A percentile compares a stretch with the other conserved stretches of the same genome.
Evolutionary conservation across 2,113 vertebrate genomes (phyloP).

Genomic region (Brachyhypopomus gauderio): DNA sequence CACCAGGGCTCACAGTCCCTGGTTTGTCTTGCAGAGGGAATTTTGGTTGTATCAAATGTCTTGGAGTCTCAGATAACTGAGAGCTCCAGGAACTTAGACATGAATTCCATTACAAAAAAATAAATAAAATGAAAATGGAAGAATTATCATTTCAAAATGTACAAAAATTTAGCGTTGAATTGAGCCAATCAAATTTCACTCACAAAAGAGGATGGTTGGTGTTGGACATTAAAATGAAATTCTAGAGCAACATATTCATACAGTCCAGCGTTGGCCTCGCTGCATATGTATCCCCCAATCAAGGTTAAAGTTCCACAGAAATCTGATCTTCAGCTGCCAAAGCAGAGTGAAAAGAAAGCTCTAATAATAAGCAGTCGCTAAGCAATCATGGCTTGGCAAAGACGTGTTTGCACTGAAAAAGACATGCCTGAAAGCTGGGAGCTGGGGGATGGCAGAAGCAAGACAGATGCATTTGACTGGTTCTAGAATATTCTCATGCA

Average conservation of each 20-base stretch:
- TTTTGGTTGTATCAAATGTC: slow-evolving; percentile 1
- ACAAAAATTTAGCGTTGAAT: neutral
- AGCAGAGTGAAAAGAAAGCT: slow-evolving; percentile 17
- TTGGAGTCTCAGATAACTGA: neutral
- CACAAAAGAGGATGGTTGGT: neutral
- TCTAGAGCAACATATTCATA: neutral
- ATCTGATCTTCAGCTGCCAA: slow-evolving; percentile 28
- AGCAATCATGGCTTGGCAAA: slow-evolving; percentile 28
- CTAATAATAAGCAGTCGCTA: slow-evolving; percentile 16
- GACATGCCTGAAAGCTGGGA: neutral
- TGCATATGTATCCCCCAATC: neutral
- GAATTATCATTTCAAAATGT: slow-evolving; percentile 1
- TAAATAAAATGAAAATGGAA: neutral
- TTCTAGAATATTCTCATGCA: neutral
- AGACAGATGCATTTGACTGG: slow-evolving; percentile 7
- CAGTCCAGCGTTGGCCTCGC: neutral
- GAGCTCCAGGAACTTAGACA: neutral
- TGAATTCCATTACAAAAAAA: slow-evolving; percentile 1
- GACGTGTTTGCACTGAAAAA: neutral
- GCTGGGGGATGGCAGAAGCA: neutral
- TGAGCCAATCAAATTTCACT: neutral
- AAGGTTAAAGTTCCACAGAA: slow-evolving; percentile 5
- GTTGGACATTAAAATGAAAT: slow-evolving; percentile 8
- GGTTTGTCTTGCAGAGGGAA: neutral
- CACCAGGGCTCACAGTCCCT: slow-evolving; percentile 7